These are phyloP conservation scores for Rotaria magnacalcarata DNA, from an alignment of 2,888 invertebrate genomes.

Conservation along the genomic window DNA sequence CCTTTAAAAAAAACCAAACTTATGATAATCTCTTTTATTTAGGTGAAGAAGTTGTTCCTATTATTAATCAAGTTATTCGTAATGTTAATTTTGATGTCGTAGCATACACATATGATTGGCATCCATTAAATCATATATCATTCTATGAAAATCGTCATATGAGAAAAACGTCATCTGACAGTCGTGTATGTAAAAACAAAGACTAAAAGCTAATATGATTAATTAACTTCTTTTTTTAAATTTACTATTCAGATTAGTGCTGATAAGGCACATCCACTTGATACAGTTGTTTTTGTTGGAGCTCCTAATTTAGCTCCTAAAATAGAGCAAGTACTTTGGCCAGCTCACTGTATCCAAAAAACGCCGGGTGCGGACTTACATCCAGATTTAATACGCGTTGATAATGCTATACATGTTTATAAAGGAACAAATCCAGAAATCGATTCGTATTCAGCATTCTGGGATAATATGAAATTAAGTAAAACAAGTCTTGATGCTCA, in stretches of 20 bases:
- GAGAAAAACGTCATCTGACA: background rate
- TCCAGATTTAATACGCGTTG: constrained; percentile 71
- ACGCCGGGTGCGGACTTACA: constrained; percentile 91
- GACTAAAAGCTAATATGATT: background rate
- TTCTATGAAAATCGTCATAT: constrained; percentile 80
- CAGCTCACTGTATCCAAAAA: constrained; percentile 88
- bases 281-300: constrained; percentile 85
- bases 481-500: constrained; percentile 78
- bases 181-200: background rate
- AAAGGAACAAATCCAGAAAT: constrained; percentile 84
- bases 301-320: constrained; percentile 64
- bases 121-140: constrained; percentile 88
- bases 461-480: constrained; percentile 87
- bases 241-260: constrained; percentile 65
- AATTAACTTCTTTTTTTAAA: too few relatives aligned
- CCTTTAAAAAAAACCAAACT: background rate
- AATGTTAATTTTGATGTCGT: constrained; percentile 70
- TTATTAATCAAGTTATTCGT: constrained; percentile 72
- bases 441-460: constrained; percentile 95
- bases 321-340: constrained; percentile 86
- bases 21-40: constrained; percentile 47
- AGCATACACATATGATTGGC: constrained; percentile 93
- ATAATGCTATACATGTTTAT: constrained; percentile 52
- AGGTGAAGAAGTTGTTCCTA: constrained; percentile 71
- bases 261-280: constrained; percentile 73